These are phyloP conservation scores for Drosophila longiperda DNA, from an alignment of 2,888 invertebrate genomes.

Conservation along the genomic window DNA sequence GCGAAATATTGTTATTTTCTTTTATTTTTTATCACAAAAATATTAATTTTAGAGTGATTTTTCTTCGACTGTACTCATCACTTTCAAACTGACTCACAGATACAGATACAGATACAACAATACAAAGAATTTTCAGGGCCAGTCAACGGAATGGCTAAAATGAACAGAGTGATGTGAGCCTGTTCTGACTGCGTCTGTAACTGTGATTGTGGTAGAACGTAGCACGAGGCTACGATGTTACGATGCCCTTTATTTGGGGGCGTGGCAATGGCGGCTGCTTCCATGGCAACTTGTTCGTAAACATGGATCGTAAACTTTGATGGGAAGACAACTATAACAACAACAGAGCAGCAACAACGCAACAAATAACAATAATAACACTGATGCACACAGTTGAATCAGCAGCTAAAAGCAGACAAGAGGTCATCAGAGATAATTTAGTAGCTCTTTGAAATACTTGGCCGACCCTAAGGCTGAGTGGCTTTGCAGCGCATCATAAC, in stretches of 20 bases:
- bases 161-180: conserved; percentile 29
- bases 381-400: conserved; percentile 11
- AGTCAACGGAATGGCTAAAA: conserved; percentile 33
- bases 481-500: conserved; percentile 4
- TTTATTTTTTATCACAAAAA: background rate
- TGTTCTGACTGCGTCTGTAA: conserved; percentile 5
- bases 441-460: conserved; percentile 6
- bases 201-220: conserved; percentile 22
- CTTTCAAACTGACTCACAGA: background rate
- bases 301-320: conserved; percentile 55
- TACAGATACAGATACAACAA: conserved; percentile 7
- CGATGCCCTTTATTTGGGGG: conserved; percentile 11
- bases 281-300: conserved; percentile 47
- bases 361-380: conserved; percentile 4
- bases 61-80: background rate
- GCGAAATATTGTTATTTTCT: background rate
- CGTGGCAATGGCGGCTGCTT: conserved; percentile 42
- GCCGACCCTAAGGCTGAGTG: background rate
- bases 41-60: background rate
- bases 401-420: conserved; percentile 29
- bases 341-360: background rate
- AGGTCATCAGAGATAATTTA: conserved; percentile 48
- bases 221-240: background rate
- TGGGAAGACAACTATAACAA: conserved; percentile 16
- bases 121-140: conserved; percentile 42